Evolutionary conservation across 2,113 vertebrate species (phyloP), one percentile per base, ranked within the genome.

Genomic region (Syngnathoides biaculeatus): DNA sequence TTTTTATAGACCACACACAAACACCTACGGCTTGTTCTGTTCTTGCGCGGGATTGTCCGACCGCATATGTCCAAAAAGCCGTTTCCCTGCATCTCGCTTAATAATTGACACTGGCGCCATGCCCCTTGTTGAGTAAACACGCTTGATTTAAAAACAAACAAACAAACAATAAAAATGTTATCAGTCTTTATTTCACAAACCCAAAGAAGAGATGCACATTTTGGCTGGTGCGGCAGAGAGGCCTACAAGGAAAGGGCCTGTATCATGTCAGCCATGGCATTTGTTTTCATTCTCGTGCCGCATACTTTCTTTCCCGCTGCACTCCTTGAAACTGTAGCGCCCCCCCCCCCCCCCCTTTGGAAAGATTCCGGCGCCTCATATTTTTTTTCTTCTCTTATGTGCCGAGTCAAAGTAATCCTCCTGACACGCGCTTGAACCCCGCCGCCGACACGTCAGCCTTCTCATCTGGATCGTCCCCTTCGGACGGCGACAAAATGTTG

Each of bases 221-320:
- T 74, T 47, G 22, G 47, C n/a, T 5, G 47, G 7, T 39, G 24
- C 17, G 52, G 15, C 55, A 57, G 48, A 61, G 30, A 45, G 40
- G 26, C 22, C 5, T 20, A 19, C 14, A 47, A 38, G 30, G 30
- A 35, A 68, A 68, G 62, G 50, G 39, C 26, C 47, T 61, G 64
- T 81, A 75, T 84, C 74, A 67, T 79, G 69, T 68, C 65, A 80
- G 75, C 79, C 59, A 69, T 71, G 73, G 65, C 67, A 74, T 80
- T 79, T 79, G 78, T 82, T 84, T 80, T 74, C 64, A 65, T 75
- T 77, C 65, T 73, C 58, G 64, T 79, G 78, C 53, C 60, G 40
- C 72, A 76, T 70, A 74, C 70, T 73, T 79, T 78, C 61, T 66
- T 72, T 67, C 69, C 66, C 40, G 11, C 64, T 80, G 52, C 52